Percentiles rank a stretch among this genome's conserved stretches.
Conservation (phyloP, 2,113 vertebrate genomes). For the Paraplagusia blochii region DNA sequence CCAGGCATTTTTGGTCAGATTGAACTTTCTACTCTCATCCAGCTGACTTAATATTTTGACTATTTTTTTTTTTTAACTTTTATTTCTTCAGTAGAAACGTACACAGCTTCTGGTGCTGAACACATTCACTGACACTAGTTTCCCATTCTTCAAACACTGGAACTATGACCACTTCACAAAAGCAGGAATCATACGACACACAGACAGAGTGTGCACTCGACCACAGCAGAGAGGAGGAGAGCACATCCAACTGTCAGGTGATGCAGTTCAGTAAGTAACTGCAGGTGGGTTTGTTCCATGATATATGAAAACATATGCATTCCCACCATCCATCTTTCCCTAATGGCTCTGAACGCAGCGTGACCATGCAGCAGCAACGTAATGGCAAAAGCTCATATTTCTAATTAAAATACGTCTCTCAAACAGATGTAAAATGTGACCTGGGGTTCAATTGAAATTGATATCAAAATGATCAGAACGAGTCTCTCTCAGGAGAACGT, state of each 20-base stretch:
- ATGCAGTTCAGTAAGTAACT: slow-evolving; percentile 35
- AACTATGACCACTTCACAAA: too few relatives aligned
- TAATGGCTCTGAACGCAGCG: slow-evolving; percentile 46
- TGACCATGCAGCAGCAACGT: slow-evolving; percentile 28
- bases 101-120: too few relatives aligned
- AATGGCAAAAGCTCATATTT: slow-evolving; percentile 64
- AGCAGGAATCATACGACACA: too few relatives aligned
- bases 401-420: slow-evolving; percentile 67
- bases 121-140: too few relatives aligned
- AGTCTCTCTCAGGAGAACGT: slow-evolving; percentile 48
- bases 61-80: too few relatives aligned
- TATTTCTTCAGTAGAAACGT: too few relatives aligned
- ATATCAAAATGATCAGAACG: slow-evolving; percentile 71
- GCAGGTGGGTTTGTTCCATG: slow-evolving; percentile 45
- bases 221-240: too few relatives aligned
- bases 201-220: too few relatives aligned
- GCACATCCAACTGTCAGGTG: not conserved
- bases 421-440: slow-evolving; percentile 66
- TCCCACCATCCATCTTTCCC: slow-evolving; percentile 47
- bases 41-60: too few relatives aligned
- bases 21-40: too few relatives aligned
- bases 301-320: slow-evolving; percentile 46
- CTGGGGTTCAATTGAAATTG: slow-evolving; percentile 63
- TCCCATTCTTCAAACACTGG: too few relatives aligned
- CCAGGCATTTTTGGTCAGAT: too few relatives aligned